Conservation (phyloP, 2,888 invertebrate genomes). For the Crioceris asparagi region DNA sequence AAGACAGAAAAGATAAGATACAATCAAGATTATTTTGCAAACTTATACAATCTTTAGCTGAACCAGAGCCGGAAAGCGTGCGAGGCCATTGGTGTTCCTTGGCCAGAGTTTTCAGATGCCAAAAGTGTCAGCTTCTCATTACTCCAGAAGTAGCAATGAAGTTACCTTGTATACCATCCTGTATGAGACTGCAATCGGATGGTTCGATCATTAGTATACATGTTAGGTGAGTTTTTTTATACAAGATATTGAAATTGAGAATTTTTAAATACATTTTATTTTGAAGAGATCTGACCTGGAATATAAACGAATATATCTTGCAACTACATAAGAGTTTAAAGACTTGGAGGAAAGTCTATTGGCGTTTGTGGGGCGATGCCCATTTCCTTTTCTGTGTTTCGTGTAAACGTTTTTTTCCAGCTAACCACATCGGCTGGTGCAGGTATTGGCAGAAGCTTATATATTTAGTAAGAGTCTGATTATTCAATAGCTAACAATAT, state of each 20-base stretch:
- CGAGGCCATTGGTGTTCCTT: slow-evolving; percentile 74
- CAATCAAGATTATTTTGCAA: slow-evolving; percentile 76
- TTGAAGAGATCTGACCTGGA: slow-evolving; percentile 65
- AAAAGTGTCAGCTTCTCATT: slow-evolving; percentile 63
- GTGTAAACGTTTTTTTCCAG: slow-evolving; percentile 68
- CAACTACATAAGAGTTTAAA: slow-evolving; percentile 67
- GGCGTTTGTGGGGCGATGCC: slow-evolving; percentile 87
- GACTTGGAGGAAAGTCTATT: slow-evolving; percentile 81
- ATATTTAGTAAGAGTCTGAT: too few relatives aligned
- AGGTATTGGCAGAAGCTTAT: too few relatives aligned
- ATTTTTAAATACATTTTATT: too few relatives aligned
- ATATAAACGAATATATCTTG: slow-evolving; percentile 67
- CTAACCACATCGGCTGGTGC: slow-evolving; percentile 71
- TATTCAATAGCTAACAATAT: too few relatives aligned
- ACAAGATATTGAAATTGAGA: too few relatives aligned
- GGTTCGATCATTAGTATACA: slow-evolving; percentile 66
- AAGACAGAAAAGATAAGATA: slow-evolving; percentile 82
- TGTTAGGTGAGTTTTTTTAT: slow-evolving; percentile 34
- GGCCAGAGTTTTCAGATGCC: slow-evolving; percentile 61
- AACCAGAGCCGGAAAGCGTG: slow-evolving; percentile 62
- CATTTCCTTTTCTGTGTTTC: slow-evolving; percentile 75
- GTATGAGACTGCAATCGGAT: slow-evolving; percentile 61
- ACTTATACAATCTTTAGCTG: slow-evolving; percentile 65
- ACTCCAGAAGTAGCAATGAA: slow-evolving; percentile 57
- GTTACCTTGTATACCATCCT: slow-evolving; percentile 61